A percentile compares a stretch with the other conserved stretches of the same genome.
Evolutionary conservation across 1,140 invertebrate genomes (phyloP).

Genomic region (Tetranychus cinnabarinus): DNA sequence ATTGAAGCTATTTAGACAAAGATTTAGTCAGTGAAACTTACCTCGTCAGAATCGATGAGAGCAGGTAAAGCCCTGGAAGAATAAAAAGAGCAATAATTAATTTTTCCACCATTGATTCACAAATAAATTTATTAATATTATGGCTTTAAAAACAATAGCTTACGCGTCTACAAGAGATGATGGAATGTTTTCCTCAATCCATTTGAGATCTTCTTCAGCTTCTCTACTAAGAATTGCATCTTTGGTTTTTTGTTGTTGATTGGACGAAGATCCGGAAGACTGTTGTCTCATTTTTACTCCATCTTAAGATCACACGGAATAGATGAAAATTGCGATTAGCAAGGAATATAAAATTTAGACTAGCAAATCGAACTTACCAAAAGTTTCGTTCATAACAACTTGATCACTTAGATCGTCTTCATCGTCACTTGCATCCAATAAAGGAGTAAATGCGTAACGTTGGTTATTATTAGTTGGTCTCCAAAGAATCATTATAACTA

Average conservation of each 20-base stretch:
- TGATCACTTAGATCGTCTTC: constrained; percentile 26
- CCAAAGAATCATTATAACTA: constrained; percentile 84
- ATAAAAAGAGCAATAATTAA: neutral
- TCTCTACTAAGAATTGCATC: constrained; percentile 13
- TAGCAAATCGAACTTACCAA: constrained; percentile 25
- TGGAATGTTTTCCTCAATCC: constrained; percentile 76
- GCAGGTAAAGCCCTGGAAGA: constrained; percentile 35
- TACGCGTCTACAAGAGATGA: constrained; percentile 40
- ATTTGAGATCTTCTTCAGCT: constrained; percentile 56
- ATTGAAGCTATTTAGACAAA: neutral
- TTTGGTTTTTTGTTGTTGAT: constrained; percentile 1
- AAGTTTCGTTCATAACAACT: constrained; percentile 35
- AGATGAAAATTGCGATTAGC: constrained; percentile 4
- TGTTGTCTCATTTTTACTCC: constrained; percentile 42
- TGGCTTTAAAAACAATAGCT: constrained; percentile 12
- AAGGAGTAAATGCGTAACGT: constrained; percentile 72
- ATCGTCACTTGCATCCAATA: constrained; percentile 58
- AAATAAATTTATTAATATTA: neutral
- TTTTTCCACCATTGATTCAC: neutral
- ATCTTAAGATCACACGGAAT: constrained; percentile 15
- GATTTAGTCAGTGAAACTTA: constrained; percentile 12
- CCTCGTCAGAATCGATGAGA: constrained; percentile 60
- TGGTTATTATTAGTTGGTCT: constrained; percentile 82
- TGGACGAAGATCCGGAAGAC: constrained; percentile 8
- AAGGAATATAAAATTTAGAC: neutral